Evolutionary conservation across 2,888 invertebrate species (phyloP).

Genomic region (Eumacrocentrus americanus): DNA sequence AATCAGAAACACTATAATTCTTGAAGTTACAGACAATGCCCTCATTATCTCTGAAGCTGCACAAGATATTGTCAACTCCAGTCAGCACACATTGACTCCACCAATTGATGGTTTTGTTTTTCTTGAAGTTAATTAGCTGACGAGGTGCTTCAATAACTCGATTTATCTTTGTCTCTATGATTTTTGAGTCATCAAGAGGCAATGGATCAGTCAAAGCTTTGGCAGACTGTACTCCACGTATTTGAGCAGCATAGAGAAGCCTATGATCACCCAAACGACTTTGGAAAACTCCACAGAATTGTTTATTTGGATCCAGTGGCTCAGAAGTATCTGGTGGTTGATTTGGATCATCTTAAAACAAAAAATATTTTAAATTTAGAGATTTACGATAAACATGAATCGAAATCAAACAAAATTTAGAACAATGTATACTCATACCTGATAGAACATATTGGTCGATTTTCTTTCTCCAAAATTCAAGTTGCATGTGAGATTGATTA

Average conservation of each 20-base stretch:
- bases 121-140: conserved; percentile 64
- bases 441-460: conserved; percentile 77
- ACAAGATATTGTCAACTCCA: conserved; percentile 71
- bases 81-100: conserved; percentile 80
- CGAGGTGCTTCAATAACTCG: conserved; percentile 66
- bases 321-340: conserved; percentile 64
- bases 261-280: conserved; percentile 67
- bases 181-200: conserved; percentile 56
- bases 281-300: conserved; percentile 71
- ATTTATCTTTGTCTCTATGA: conserved; percentile 76
- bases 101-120: conserved; percentile 73
- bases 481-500: conserved; percentile 65
- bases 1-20: conserved; percentile 63
- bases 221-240: conserved; percentile 68
- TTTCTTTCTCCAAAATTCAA: conserved; percentile 74
- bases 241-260: conserved; percentile 76
- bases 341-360: too few relatives aligned
- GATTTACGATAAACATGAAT: too few relatives aligned
- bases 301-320: conserved; percentile 71
- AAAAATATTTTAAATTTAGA: too few relatives aligned
- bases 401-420: too few relatives aligned
- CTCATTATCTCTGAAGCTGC: conserved; percentile 73
- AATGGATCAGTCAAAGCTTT: conserved; percentile 38
- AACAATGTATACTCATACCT: conserved; percentile 63
- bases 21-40: conserved; percentile 70